Evolutionary conservation across 2,888 invertebrate species (phyloP).

Genomic region (Merodon equestris): DNA sequence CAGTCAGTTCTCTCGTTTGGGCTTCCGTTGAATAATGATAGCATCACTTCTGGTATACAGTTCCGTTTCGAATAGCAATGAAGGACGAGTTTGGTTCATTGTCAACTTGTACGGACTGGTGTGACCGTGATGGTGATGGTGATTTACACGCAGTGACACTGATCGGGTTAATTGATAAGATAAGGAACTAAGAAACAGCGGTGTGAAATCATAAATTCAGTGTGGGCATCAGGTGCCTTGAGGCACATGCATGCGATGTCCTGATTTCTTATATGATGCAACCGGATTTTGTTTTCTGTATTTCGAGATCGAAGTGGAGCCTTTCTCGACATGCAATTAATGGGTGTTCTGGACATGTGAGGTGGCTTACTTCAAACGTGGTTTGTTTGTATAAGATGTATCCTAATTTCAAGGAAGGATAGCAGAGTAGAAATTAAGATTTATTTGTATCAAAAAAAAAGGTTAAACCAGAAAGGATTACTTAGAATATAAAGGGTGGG

Average conservation of each 20-base stretch:
- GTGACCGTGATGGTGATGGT: conserved; percentile 44
- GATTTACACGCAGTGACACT: conserved; percentile 64
- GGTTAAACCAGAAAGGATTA: too few species aligned
- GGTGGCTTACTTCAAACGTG: conserved; percentile 36
- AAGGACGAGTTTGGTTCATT: conserved; percentile 21
- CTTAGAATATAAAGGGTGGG: too few species aligned
- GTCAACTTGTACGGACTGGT: conserved; percentile 1
- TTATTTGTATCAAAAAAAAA: too few species aligned
- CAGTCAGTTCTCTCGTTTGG: conserved; percentile 51
- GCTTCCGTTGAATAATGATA: conserved; percentile 62
- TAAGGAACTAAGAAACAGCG: conserved; percentile 46
- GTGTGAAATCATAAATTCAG: conserved; percentile 66
- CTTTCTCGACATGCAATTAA: conserved; percentile 42
- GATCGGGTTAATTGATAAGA: conserved; percentile 62
- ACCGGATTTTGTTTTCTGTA: conserved; percentile 34
- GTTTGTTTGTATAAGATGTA: conserved; percentile 2
- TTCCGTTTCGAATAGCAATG: conserved; percentile 51
- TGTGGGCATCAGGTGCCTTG: conserved; percentile 39
- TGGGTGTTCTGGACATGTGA: conserved; percentile 65
- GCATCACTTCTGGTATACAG: conserved; percentile 52
- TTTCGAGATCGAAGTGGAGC: conserved; percentile 9
- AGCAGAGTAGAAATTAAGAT: too few species aligned
- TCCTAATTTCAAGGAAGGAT: conserved; percentile 44
- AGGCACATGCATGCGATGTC: conserved; percentile 24
- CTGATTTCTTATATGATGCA: conserved; percentile 34